Percentiles rank a stretch among this genome's conserved stretches.
Evolutionary conservation across 2,888 invertebrate genomes (phyloP).

Genomic region (Sarcophaga rosellei): DNA sequence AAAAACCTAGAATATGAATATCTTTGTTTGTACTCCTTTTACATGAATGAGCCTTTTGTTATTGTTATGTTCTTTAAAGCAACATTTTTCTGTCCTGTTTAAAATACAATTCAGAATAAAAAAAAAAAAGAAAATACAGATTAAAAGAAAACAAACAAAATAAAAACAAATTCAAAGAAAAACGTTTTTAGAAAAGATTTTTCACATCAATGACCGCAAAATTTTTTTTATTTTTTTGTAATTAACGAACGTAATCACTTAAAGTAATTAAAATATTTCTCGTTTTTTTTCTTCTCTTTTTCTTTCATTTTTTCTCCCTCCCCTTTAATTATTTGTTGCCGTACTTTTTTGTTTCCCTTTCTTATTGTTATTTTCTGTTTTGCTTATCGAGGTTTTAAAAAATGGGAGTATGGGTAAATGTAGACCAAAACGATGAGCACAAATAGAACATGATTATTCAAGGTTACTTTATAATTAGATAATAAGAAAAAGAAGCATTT

Average conservation of each 20-base stretch:
- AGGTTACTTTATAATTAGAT: constrained; percentile 58
- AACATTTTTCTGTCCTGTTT: constrained; percentile 26
- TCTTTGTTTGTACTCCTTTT: not conserved
- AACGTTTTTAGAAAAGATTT: constrained; percentile 53
- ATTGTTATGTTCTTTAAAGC: constrained; percentile 8
- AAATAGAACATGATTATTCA: constrained; percentile 42
- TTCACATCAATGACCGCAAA: constrained; percentile 65
- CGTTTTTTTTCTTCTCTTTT: not conserved
- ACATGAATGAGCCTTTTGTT: constrained; percentile 1
- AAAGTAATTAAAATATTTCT: constrained; percentile 69
- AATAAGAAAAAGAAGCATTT: not conserved
- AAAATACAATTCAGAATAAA: not conserved
- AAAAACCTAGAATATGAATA: too few species aligned
- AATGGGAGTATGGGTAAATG: not conserved
- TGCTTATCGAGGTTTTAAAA: not conserved
- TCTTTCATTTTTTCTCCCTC: not conserved
- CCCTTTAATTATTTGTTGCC: constrained; percentile 15
- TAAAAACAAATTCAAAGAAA: not conserved
- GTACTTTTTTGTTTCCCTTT: not conserved
- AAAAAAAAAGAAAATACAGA: not conserved
- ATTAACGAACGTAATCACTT: constrained; percentile 70
- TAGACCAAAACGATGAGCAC: not conserved
- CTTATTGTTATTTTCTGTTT: constrained; percentile 8
- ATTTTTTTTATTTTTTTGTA: constrained; percentile 62
- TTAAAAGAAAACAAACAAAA: not conserved